Base-by-base conservation (phyloP, 2,888 invertebrate genomes). In the Nebria brevicollis region DNA sequence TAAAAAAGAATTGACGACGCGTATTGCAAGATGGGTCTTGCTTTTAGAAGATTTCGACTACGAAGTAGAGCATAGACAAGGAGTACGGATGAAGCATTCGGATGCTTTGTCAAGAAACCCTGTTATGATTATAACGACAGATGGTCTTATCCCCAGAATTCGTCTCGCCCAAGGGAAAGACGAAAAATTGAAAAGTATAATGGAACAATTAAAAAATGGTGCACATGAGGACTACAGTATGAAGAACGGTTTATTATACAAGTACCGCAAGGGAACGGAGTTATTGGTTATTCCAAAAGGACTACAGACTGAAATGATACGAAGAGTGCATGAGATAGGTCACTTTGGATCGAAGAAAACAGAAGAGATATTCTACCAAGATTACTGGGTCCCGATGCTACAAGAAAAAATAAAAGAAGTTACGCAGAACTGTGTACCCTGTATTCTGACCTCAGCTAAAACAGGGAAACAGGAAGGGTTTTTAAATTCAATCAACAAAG, bases 401-500 rank as follows among this genome's bases (percentile, higher is more conserved):
- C 77, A 81, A 72, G 81, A 84, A n/a, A 84, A 84, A 78, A 81
- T 84, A 1, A 25, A 84, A 64, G 74, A 75, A 20, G 65, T n/a
- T 7, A 82, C 84, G 64, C 43, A 72, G 11, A 83, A 77, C 43
- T 86, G 87, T 73, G 72, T 86, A 6, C 43, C 82, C 0, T 86
- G 87, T 76, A 85, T 87, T 42, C 80, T 87, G 43, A 83, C 83
- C 1, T 84, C 84, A 34, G 81, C 77, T n/a, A 87, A 86, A 82
- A 70, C 73, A 41, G 86, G 86, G 5, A 86, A 85, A 80, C 81
- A 83, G 66, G 86, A 86, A 83, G 85, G 86, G 34, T 83, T 82
- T n/a, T 75, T 87, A n/a, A 78, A 85, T 75, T 83, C 85, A 0
- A 83, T 87, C 6, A 82, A 84, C 1, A 87, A 87, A 82, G 86